Evolutionary conservation across 1,140 invertebrate species (phyloP).

Genomic region (Musca domestica): DNA sequence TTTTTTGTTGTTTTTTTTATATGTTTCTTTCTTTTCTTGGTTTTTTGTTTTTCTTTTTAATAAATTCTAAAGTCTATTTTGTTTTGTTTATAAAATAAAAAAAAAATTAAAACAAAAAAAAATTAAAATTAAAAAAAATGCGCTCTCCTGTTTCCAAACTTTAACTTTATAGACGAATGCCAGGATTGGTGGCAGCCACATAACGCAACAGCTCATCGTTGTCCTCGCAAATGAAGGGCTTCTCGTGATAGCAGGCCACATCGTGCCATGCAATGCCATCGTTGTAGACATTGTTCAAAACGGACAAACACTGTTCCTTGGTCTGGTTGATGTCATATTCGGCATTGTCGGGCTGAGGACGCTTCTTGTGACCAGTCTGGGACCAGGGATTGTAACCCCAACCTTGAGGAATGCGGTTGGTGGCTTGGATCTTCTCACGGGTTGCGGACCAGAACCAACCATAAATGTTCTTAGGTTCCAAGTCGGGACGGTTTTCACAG

Average conservation of each 20-base stretch:
- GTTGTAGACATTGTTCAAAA: slow-evolving; percentile 88
- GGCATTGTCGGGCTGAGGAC: slow-evolving; percentile 83
- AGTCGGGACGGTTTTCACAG: slow-evolving; percentile 78
- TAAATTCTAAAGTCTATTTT: slow-evolving; percentile 55
- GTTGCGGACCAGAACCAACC: slow-evolving; percentile 94
- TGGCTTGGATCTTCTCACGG: slow-evolving; percentile 82
- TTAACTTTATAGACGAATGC: slow-evolving; percentile 66
- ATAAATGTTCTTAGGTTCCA: slow-evolving; percentile 79
- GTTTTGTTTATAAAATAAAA: slow-evolving; percentile 49
- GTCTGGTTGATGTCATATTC: slow-evolving; percentile 90
- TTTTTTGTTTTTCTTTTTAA: slow-evolving; percentile 28
- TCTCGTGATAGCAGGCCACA: slow-evolving; percentile 89
- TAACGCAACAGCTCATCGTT: slow-evolving; percentile 82
- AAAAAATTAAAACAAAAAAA: slow-evolving; percentile 47
- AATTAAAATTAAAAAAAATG: slow-evolving; percentile 41
- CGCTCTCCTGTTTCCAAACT: background rate
- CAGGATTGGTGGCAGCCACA: slow-evolving; percentile 75
- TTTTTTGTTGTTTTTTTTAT: too few species aligned
- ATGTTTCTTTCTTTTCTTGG: background rate
- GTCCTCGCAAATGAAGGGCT: slow-evolving; percentile 86
- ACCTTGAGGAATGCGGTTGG: slow-evolving; percentile 66
- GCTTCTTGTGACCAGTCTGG: slow-evolving; percentile 83
- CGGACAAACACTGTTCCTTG: slow-evolving; percentile 78
- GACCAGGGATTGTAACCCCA: slow-evolving; percentile 80
- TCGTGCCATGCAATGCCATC: slow-evolving; percentile 91